phyloP scores from a whole-genome alignment of 2,113 vertebrate genomes.

The Cercopithecus mona region DNA sequence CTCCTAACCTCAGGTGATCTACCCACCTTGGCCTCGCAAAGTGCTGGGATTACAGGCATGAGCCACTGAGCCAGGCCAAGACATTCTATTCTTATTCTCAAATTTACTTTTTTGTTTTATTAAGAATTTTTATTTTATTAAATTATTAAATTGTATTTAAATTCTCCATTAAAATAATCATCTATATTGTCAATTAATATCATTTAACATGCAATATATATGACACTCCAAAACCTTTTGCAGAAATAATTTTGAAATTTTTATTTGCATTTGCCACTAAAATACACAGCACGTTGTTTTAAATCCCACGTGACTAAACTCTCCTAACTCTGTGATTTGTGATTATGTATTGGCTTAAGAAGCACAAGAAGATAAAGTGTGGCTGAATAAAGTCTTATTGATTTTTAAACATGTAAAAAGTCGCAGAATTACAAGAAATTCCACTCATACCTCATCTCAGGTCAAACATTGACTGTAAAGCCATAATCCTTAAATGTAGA shows the following conservation, averaged over 20 bases:
- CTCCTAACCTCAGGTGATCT: no score
- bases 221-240: background rate
- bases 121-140: constrained; percentile 41
- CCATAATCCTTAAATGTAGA: background rate
- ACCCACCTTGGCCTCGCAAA: no score
- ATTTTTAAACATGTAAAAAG: constrained; percentile 64
- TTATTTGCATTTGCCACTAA: background rate
- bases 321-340: background rate
- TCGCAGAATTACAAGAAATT: constrained; percentile 23
- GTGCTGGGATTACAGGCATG: no score
- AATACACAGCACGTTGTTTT: background rate
- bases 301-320: constrained; percentile 16
- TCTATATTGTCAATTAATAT: background rate
- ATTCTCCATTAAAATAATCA: background rate
- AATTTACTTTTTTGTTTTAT: constrained; percentile 37
- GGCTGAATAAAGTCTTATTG: constrained; percentile 50
- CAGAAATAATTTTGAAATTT: background rate
- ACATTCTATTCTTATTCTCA: background rate
- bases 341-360: constrained; percentile 11
- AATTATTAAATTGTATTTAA: constrained; percentile 48
- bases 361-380: background rate
- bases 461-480: constrained; percentile 37
- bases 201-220: background rate
- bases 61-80: no score
- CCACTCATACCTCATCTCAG: constrained; percentile 25